phyloP scores from a whole-genome alignment of 2,113 vertebrate species.

The Capreolus pygargus region DNA sequence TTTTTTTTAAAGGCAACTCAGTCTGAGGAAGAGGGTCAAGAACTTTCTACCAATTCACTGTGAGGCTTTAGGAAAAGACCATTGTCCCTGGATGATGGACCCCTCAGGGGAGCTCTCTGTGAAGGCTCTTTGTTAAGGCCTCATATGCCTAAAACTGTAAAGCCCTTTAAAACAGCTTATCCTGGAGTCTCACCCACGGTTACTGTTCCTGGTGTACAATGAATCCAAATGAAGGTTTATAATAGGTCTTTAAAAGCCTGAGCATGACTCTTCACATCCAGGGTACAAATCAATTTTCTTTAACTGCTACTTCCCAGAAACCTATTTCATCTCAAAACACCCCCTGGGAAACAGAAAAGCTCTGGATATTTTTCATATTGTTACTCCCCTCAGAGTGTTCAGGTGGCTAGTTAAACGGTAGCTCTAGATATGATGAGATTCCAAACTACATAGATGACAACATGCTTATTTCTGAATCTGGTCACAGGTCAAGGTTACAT shows the following conservation, averaged over 20 bases:
- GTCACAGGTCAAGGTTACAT: background rate
- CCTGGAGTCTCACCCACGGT: constrained; percentile 30
- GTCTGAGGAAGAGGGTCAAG: constrained; percentile 53
- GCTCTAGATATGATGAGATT: background rate
- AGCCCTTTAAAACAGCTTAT: constrained; percentile 31
- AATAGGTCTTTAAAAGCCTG: constrained; percentile 32
- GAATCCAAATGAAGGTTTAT: background rate
- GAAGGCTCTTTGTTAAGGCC: constrained; percentile 47
- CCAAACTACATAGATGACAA: background rate
- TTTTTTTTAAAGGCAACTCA: constrained; percentile 44
- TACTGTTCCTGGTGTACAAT: background rate
- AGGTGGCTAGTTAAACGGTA: background rate
- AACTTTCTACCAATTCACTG: constrained; percentile 50
- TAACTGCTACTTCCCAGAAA: constrained; percentile 23
- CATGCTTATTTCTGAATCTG: background rate
- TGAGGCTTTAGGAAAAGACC: constrained; percentile 52
- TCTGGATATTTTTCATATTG: background rate
- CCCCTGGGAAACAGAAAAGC: constrained; percentile 6
- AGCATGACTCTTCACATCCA: background rate
- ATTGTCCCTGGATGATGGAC: constrained; percentile 20
- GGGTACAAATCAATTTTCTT: constrained; percentile 44
- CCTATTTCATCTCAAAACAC: constrained; percentile 15
- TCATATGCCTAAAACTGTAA: background rate
- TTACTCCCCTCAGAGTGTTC: background rate
- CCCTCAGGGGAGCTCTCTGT: constrained; percentile 42